Evolutionary conservation across 2,888 invertebrate genomes (phyloP).

Genomic region (Brenthis hecate): DNA sequence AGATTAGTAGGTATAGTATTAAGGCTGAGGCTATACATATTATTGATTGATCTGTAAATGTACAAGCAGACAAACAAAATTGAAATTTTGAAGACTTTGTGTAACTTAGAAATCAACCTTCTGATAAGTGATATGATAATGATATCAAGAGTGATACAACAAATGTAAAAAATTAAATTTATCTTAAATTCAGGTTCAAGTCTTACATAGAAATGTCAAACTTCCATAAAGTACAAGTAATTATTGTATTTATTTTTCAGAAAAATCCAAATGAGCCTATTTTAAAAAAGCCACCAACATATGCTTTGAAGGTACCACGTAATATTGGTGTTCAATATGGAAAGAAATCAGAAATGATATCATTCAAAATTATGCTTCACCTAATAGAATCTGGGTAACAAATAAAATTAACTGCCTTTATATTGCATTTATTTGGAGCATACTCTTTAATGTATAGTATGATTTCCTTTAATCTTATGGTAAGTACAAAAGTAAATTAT

Average conservation of each 20-base stretch:
- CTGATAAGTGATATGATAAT: too few species aligned
- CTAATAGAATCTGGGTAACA: slow-evolving; percentile 37
- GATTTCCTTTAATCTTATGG: slow-evolving; percentile 19
- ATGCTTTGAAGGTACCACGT: slow-evolving; percentile 56
- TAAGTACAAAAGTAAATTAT: slow-evolving; percentile 40
- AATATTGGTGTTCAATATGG: slow-evolving; percentile 55
- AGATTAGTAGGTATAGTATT: too few species aligned
- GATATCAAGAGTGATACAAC: too few species aligned
- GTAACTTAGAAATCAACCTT: too few species aligned
- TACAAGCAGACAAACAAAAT: too few species aligned
- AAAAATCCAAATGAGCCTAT: slow-evolving; percentile 35
- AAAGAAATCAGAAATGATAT: slow-evolving; percentile 53
- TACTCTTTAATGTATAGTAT: neutral
- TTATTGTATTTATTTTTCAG: slow-evolving; percentile 37
- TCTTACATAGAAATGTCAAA: too few species aligned
- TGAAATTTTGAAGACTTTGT: too few species aligned
- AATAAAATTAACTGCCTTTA: neutral
- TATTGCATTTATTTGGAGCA: neutral
- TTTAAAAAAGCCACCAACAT: slow-evolving; percentile 42
- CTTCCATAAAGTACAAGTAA: neutral
- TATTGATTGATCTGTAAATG: too few species aligned
- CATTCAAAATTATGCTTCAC: slow-evolving; percentile 58
- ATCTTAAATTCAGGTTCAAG: too few species aligned
- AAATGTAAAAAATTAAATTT: too few species aligned
- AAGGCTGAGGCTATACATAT: too few species aligned